Evolutionary conservation across 53 echinoderm and acorn worm genomes (phyloP), one percentile per base, ranked within the genome.

Genomic region (Arbacia lixula): DNA sequence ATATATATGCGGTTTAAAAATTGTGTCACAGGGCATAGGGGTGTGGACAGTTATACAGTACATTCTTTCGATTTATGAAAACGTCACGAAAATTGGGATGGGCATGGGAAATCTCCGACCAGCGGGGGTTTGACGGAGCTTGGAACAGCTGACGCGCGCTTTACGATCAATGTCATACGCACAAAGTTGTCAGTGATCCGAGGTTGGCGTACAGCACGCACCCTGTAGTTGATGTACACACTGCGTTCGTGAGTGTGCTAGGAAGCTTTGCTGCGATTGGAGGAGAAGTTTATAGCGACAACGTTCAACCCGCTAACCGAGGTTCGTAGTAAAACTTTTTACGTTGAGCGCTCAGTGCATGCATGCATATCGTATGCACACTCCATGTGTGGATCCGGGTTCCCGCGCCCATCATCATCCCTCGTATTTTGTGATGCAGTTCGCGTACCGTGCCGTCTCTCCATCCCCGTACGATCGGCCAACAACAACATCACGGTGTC

Each of bases 61-160:
- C n/a, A n/a, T n/a, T n/a, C n/a, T n/a, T n/a, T n/a, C n/a, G n/a
- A n/a, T n/a, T n/a, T n/a, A n/a, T n/a, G n/a, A n/a, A n/a, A n/a
- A n/a, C 28, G 6, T 28, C 8, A 19, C 19, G 19, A 1, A 50
- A 50, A 26, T 26, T 65, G 12, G 41, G 25, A 39, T 46, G 34
- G 33, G 75, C 57, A 21, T 21, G 5, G 51, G 10, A 53, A 20
- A 75, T 53, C 22, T 75, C 31, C 0, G 10, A 52, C 12, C 75
- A 54, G 75, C 30, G 75, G 79, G 78, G 79, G 79, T 12, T 22
- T 78, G 79, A 26, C 79, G 28, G 12, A 78, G 58, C 9, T 57
- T 78, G 60, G 79, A 78, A 78, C 79, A 78, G 79, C 79, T 78
- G 58, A 39, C 60, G 60, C 79, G 60, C 79, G 60, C 41, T 40